phyloP scores from a whole-genome alignment of 1,140 invertebrate species.

The Euglossa dilemma region DNA sequence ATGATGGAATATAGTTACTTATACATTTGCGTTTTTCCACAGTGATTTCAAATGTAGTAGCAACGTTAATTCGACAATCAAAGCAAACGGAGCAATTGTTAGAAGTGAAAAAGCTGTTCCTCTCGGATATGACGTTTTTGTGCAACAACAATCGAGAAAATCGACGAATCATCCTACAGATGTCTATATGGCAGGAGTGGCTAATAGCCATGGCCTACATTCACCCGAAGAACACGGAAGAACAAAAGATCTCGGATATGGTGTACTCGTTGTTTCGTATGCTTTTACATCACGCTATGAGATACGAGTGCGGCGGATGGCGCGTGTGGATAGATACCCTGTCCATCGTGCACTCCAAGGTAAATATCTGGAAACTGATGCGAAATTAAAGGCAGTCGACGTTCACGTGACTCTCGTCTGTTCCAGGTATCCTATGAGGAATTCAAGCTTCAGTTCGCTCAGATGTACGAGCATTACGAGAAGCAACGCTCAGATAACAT shows the following conservation, averaged over 20 bases:
- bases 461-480: slow-evolving; percentile 99
- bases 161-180: slow-evolving; percentile 97
- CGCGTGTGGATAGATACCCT: slow-evolving; percentile 99
- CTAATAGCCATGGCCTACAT: slow-evolving; percentile 99
- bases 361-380: slow-evolving; percentile 76
- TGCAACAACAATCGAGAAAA: slow-evolving; percentile 99
- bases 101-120: slow-evolving; percentile 97
- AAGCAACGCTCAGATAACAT: slow-evolving; percentile 96
- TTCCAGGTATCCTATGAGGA: slow-evolving; percentile 96
- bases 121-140: slow-evolving; percentile 98
- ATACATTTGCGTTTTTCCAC: slow-evolving; percentile 72
- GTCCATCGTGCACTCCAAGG: slow-evolving; percentile 99
- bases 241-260: slow-evolving; percentile 98
- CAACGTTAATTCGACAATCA: slow-evolving; percentile 97
- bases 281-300: slow-evolving; percentile 99
- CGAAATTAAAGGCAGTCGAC: not conserved
- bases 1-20: not conserved
- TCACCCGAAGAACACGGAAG: slow-evolving; percentile 96
- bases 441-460: slow-evolving; percentile 96
- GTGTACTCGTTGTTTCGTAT: slow-evolving; percentile 98
- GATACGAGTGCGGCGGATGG: slow-evolving; percentile 99
- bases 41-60: slow-evolving; percentile 99
- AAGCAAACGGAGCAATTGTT: slow-evolving; percentile 95
- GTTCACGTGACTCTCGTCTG: not conserved
- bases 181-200: slow-evolving; percentile 99